A percentile compares a stretch with the other conserved stretches of the same genome.
Conservation (phyloP, 2,888 invertebrate species). For the Formica aserva region DNA sequence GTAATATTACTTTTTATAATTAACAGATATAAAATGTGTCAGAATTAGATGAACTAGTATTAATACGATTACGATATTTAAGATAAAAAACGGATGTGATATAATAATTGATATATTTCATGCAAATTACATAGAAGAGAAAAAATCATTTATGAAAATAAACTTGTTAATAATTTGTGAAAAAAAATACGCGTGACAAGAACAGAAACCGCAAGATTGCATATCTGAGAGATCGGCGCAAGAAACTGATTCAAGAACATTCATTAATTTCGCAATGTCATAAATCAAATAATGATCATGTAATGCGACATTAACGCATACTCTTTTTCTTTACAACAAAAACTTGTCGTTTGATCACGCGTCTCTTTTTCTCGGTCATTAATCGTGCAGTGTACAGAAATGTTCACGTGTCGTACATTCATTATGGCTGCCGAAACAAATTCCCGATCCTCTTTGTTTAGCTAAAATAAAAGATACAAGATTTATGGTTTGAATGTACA, state of each 20-base stretch:
- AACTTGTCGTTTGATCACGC: conserved; percentile 14
- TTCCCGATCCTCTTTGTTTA: background rate
- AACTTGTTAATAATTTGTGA: background rate
- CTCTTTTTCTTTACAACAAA: background rate
- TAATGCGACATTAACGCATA: conserved; percentile 4
- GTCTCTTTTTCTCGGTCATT: conserved; percentile 11
- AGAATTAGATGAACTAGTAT: background rate
- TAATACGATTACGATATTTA: background rate
- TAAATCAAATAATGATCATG: conserved; percentile 33
- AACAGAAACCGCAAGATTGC: background rate
- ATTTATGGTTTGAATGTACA: conserved; percentile 11
- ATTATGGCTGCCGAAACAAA: conserved; percentile 11
- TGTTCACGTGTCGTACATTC: conserved; percentile 6
- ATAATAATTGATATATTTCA: background rate
- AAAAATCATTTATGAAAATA: background rate
- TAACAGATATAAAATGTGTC: background rate
- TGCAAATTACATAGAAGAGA: background rate
- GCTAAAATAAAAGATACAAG: conserved; percentile 14
- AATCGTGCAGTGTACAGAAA: background rate
- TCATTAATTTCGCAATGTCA: conserved; percentile 21
- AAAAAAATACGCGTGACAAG: background rate
- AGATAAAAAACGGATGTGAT: background rate
- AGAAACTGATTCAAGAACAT: conserved; percentile 10
- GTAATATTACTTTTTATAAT: background rate
- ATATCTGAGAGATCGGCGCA: background rate